Conservation (phyloP, 2,797 vertebrate genomes). For the Scolopax bukidnonensis region DNA sequence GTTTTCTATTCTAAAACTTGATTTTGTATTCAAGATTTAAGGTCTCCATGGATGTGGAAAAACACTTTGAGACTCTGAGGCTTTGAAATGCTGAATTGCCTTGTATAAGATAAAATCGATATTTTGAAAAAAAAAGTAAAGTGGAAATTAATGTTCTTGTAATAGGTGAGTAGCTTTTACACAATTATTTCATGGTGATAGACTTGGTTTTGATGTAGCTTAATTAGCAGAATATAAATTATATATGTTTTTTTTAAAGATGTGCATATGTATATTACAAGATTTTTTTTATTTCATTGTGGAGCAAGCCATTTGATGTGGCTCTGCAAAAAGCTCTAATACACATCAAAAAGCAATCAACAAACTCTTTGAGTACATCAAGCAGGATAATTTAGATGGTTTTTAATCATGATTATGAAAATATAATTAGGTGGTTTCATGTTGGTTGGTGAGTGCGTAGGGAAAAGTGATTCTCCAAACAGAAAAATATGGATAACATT, state of each 20-base stretch:
- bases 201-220: slow-evolving; percentile 70
- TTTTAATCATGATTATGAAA: slow-evolving; percentile 82
- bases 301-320: slow-evolving; percentile 75
- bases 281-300: slow-evolving; percentile 71
- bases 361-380: slow-evolving; percentile 80
- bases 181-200: slow-evolving; percentile 71
- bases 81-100: slow-evolving; percentile 58
- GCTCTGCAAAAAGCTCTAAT: slow-evolving; percentile 74
- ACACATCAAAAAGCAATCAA: slow-evolving; percentile 81
- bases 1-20: slow-evolving; percentile 55
- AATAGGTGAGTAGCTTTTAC: slow-evolving; percentile 72
- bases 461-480: slow-evolving; percentile 76
- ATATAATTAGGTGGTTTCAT: slow-evolving; percentile 80
- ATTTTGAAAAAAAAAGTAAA: slow-evolving; percentile 47
- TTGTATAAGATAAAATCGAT: slow-evolving; percentile 68
- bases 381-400: slow-evolving; percentile 78
- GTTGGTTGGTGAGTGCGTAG: slow-evolving; percentile 72
- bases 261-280: slow-evolving; percentile 64
- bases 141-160: slow-evolving; percentile 75
- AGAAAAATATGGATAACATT: slow-evolving; percentile 72
- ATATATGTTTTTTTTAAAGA: slow-evolving; percentile 69
- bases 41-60: slow-evolving; percentile 53
- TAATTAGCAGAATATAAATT: slow-evolving; percentile 79
- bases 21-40: slow-evolving; percentile 66
- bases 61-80: slow-evolving; percentile 45